Base-by-base conservation (phyloP, 2,113 vertebrate species). In the Halichoerus grypus region DNA sequence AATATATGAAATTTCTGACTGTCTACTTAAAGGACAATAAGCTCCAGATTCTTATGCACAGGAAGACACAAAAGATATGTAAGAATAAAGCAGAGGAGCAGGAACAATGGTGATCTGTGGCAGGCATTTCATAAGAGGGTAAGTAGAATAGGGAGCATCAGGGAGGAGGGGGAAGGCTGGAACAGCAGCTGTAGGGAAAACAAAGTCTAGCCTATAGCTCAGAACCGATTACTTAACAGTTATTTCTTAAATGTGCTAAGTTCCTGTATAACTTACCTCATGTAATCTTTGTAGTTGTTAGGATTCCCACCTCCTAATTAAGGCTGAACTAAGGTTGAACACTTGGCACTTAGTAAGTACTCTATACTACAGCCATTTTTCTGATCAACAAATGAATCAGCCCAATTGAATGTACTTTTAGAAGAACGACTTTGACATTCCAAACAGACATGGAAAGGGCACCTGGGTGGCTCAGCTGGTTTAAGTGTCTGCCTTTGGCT, bases 241-340 rank as follows among this genome's bases (percentile, higher is more conserved):
- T 81, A 69, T n/a, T 93, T 88, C 49, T 59, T 72, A 55, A 88
- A 0, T 31, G 22, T 22, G 33, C 31, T 21, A 61, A 81, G 21
- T 24, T 26, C 69, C 61, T n/a, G 13, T 33, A 86, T 36, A 51
- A 10, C 28, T 49, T 94, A 71, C 33, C 24, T 59, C 67, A 11
- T 39, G 13, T 2, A 53, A 51, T 53, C 83, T 63, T 89, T 53
- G 21, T 55, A n/a, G 12, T 11, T 51, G 14, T 59, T 26, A 90
- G 81, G 14, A 94, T 51, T 19, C 71, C 63, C 74, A 28, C 67
- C 77, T 77, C 93, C 82, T 22, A 72, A 53, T 39, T 46, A 15
- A 96, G 28, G 31, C 31, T 67, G 96, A 95, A 92, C 46, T 77
- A 22, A 95, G 55, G 59, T 3, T 39, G 33, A 55, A 89, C 22